These are phyloP conservation scores for Lagenorhynchus albirostris DNA, from an alignment of 2,113 vertebrate species.

Conservation along the genomic window DNA sequence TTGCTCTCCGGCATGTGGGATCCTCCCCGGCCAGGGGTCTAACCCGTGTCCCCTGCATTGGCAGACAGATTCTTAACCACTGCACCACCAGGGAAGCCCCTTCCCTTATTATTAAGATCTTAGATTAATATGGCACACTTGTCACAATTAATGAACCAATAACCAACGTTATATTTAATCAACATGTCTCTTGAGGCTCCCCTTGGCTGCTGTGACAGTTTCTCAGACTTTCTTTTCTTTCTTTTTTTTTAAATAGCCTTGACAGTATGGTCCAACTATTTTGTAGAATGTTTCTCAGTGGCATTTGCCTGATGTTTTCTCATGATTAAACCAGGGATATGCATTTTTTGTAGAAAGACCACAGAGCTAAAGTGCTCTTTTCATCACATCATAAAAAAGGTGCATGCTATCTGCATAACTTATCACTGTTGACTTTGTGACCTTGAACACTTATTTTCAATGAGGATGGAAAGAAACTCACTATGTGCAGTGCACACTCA, in stretches of 20 bases:
- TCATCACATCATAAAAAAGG: not conserved
- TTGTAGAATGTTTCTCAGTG: not conserved
- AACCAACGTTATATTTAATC: not conserved
- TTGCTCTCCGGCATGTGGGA: too few species aligned
- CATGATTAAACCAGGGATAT: not conserved
- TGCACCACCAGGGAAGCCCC: too few species aligned
- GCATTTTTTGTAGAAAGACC: not conserved
- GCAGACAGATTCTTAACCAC: too few species aligned
- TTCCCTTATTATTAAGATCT: not conserved
- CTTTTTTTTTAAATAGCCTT: not conserved
- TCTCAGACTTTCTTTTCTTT: not conserved
- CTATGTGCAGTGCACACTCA: not conserved
- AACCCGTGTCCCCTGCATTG: accelerated
- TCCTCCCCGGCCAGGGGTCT: too few species aligned
- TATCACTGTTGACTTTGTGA: not conserved
- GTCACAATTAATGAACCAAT: not conserved
- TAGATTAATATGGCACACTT: not conserved
- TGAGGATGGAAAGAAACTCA: not conserved
- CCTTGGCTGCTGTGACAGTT: not conserved
- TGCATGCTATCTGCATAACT: not conserved
- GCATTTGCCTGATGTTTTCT: not conserved
- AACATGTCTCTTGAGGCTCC: not conserved
- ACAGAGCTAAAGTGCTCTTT: not conserved
- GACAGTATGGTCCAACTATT: not conserved
- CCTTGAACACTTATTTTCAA: not conserved